Base-by-base conservation (phyloP, 2,888 invertebrate species). In the Erynnis tages region DNA sequence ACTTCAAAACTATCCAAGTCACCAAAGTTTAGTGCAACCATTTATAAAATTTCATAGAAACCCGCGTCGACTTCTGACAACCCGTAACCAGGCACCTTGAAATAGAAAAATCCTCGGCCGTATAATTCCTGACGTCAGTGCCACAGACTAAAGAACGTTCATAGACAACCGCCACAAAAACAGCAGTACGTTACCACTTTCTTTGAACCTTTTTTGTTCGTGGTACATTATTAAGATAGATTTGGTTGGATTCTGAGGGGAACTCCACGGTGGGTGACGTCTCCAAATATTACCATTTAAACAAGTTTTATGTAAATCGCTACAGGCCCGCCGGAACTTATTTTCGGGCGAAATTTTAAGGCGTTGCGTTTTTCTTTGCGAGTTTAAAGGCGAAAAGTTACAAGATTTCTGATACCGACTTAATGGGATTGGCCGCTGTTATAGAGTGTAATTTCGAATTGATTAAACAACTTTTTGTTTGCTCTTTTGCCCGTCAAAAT, bases 221-320 rank as follows among this genome's bases (percentile, higher is more conserved):
- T 55, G 54, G 60, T 62, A 60, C 67, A 61, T 60, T 62, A 63
- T 63, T 64, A 62, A 63, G 73, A 75, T 71, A 75, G 79, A 79
- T 77, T 76, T 73, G 67, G 70, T 61, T 59, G 73, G 71, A 66
- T 67, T 67, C 66, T 66, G 65, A 63, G 69, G 69, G 71, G 69
- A 67, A 71, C 71, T 75, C 73, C 76, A 78, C 69, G 79, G 77
- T 73, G 71, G 79, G 79, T 83, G 87, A 86, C 83, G 78, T 84
- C 82, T 79, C 76, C 83, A 85, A 88, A 88, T 88, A 88, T 88
- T 88, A 88, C 85, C 88, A 88, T 88, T 88, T 88, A 88, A 86
- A 88, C 88, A 88, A 87, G 86, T 88, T 88, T 88, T 88, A 88
- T 88, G 88, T 86, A 86, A 88, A 88, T 88, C 81, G 72, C 67